Base-by-base conservation (phyloP, 2,888 invertebrate genomes). In the Agrypnus murinus region DNA sequence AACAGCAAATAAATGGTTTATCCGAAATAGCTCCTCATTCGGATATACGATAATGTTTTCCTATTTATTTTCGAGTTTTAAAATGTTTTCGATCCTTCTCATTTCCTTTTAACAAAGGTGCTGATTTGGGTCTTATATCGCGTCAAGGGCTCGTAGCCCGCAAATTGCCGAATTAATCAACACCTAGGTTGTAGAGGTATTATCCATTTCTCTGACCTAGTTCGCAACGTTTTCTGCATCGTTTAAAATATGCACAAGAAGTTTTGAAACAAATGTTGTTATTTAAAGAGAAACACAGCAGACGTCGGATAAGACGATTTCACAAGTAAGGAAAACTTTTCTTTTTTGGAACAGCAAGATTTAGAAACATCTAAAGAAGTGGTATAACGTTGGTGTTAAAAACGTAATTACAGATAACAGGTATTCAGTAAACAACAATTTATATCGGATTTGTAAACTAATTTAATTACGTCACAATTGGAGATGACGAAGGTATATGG, bases 1-100 rank as follows among this genome's bases (percentile, higher is more conserved):
- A 46, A 67, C 67, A 70, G 58, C 67, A 64, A 64, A 67, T 63
- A 40, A 32, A 32, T 15, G 53, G 8, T 15, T 36, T 48, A 48
- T 46, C 45, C 62, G 53, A 55, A 25, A 57, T 57, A 43, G 55
- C 59, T 67, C 36, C 69, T 65, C 69, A 19, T 65, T 70, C 60
- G 60, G 60, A 66, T 60, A 57, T 66, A 71, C 67, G 67, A 63
- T 71, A 67, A 71, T 71, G 71, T 66, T 50, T 32, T 34, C 12
- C 71, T 64, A 71, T 71, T 71, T 71, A 71, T 70, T 66, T 65
- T 65, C 50, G 17, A 36, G 65, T 62, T 70, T 66, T 70, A 70
- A 69, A 70, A 55, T 62, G 70, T 58, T 64, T 64, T 62, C 70
- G 60, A 70, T 70, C 53, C 48, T 38, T 38, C 50, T 53, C 69